Evolutionary conservation across 2,797 vertebrate genomes (phyloP).

Genomic region (Prionace glauca): DNA sequence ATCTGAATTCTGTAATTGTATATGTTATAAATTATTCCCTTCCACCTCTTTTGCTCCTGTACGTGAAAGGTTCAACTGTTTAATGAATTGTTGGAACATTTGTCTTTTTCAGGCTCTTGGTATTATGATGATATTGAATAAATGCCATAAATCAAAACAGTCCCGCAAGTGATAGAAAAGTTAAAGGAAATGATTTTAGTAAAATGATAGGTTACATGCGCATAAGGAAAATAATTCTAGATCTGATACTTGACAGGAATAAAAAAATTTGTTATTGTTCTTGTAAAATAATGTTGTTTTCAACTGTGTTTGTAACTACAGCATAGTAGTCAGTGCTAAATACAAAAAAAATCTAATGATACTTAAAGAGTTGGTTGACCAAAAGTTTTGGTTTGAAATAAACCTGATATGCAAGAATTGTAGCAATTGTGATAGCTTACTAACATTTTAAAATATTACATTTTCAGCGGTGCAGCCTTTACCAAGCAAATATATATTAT

Average conservation of each 20-base stretch:
- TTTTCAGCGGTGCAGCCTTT: background rate
- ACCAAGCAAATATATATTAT: background rate
- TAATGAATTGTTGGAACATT: background rate
- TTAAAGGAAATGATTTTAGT: background rate
- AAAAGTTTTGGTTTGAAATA: background rate
- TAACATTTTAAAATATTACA: background rate
- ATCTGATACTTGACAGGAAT: background rate
- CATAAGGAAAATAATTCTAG: background rate
- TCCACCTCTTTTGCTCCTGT: background rate
- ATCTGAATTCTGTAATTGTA: background rate
- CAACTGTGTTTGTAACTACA: background rate
- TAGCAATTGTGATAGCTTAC: background rate
- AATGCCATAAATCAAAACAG: background rate
- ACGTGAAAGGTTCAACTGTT: background rate
- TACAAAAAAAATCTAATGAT: background rate
- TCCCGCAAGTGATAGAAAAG: background rate
- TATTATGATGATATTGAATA: background rate
- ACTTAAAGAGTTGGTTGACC: no score
- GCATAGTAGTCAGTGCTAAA: background rate
- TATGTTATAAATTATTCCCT: background rate
- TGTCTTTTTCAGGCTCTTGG: background rate
- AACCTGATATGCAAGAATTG: background rate
- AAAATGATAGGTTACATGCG: background rate
- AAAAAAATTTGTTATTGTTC: background rate
- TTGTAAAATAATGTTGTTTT: background rate